Evolutionary conservation across 1,140 invertebrate species (phyloP), one percentile per base, ranked within the genome.

Genomic region (Drosophila mauritiana): DNA sequence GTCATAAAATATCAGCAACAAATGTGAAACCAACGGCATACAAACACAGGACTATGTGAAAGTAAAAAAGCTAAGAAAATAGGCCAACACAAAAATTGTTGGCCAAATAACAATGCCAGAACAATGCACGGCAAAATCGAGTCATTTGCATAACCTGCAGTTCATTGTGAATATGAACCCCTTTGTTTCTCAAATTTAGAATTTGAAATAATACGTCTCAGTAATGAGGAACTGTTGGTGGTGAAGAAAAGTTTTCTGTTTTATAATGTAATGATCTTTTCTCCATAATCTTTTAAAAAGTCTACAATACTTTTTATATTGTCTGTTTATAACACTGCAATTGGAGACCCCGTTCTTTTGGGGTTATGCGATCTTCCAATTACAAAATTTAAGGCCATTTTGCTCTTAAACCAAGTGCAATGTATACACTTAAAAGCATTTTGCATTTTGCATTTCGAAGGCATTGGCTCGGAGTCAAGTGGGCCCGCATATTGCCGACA

Each of bases 1-100:
- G 80, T 88, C 84, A 84, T 88, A 90, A 90, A 88, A 84, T 89
- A 89, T 78, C 68, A 88, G 80, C 78, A 88, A 73, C 84, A 84
- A 84, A 70, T 90, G 68, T 39, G 64, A 68, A 72, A 74, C 67
- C 84, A 73, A 39, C 43, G 52, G 25, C 37, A 48, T 61, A 76
- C 46, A 69, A 17, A 8, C 54, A 49, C 17, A 31, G 52, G 20
- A 53, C 42, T 49, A 48, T 37, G 42, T 36, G 25, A 76, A 43
- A 37, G 20, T 43, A 49, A 56, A 42, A 37, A 58, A 45, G 51
- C 57, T 62, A 73, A 73, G 61, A 72, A 86, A 53, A 42, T 40
- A 63, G 39, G 39, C 54, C 42, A 73, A 61, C 25, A 42, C 27
- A 56, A 37, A 54, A 45, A 61, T 61, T 40, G 59, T 39, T 65